Conservation (phyloP, 2,113 vertebrate genomes). For the Entelurus aequoreus region DNA sequence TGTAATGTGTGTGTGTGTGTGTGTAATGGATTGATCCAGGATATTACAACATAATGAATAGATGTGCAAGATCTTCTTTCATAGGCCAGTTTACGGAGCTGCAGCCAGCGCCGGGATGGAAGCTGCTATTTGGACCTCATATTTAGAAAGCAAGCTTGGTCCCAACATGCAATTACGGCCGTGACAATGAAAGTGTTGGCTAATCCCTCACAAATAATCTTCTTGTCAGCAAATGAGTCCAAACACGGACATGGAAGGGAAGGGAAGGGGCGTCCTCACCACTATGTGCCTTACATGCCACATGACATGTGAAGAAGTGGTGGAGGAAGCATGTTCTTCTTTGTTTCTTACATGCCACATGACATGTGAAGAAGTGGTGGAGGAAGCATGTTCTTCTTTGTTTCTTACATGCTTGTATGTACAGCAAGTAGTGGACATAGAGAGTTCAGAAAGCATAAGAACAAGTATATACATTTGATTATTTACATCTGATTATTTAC, state of each 20-base stretch:
- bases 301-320: conserved; percentile 58
- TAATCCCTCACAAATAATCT: conserved; percentile 65
- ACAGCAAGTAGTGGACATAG: too few relatives aligned
- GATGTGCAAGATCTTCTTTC: conserved; percentile 67
- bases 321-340: conserved; percentile 31
- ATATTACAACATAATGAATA: conserved; percentile 64
- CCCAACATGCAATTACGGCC: conserved; percentile 67
- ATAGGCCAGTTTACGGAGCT: conserved; percentile 48
- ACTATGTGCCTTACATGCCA: conserved; percentile 48
- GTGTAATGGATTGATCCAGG: conserved; percentile 66
- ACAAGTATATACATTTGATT: too few relatives aligned
- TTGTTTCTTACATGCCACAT: too few relatives aligned
- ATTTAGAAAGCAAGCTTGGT: conserved; percentile 61
- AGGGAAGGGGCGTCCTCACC: conserved; percentile 33
- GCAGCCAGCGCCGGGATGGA: conserved; percentile 47
- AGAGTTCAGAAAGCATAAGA: too few relatives aligned
- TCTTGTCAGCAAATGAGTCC: conserved; percentile 67
- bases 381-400: too few relatives aligned
- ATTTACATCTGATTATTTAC: too few relatives aligned
- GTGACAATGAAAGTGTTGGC: conserved; percentile 73
- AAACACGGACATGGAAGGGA: conserved; percentile 69
- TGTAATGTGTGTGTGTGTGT: too few relatives aligned
- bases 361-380: conserved; percentile 53
- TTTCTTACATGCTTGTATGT: too few relatives aligned
- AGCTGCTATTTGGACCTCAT: conserved; percentile 43